phyloP scores from a whole-genome alignment of 2,888 invertebrate genomes.

The Phoenoteleia sp. region DNA sequence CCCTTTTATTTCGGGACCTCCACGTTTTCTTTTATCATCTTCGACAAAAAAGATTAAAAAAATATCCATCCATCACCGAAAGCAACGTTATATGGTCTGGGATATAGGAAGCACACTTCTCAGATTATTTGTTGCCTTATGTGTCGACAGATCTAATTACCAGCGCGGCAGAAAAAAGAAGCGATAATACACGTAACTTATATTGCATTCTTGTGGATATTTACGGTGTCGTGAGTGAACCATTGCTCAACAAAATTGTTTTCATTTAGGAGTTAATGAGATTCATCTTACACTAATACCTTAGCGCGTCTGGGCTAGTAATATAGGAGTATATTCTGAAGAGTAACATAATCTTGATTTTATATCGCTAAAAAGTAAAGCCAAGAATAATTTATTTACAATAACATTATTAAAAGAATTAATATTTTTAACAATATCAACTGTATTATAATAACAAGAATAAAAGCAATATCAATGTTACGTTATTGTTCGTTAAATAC shows the following conservation, averaged over 20 bases:
- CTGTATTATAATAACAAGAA: too few relatives aligned
- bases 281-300: conserved; percentile 26
- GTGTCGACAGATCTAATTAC: conserved; percentile 55
- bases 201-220: conserved; percentile 17
- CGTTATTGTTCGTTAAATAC: too few relatives aligned
- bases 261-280: conserved; percentile 39
- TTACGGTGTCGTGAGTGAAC: conserved; percentile 27
- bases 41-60: conserved; percentile 24
- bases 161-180: conserved; percentile 1
- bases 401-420: too few relatives aligned
- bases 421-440: too few relatives aligned
- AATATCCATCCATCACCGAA: conserved; percentile 38
- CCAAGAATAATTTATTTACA: too few relatives aligned
- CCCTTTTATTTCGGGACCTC: not conserved
- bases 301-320: not conserved
- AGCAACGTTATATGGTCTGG: conserved; percentile 17
- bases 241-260: conserved; percentile 24
- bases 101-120: conserved; percentile 11
- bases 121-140: conserved; percentile 37
- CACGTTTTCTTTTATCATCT: conserved; percentile 1
- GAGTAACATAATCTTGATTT: too few relatives aligned
- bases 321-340: too few relatives aligned
- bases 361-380: too few relatives aligned
- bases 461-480: too few relatives aligned
- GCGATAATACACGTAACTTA: conserved; percentile 43